phyloP scores from a whole-genome alignment of 2,113 vertebrate genomes.

The Balaeniceps rex region DNA sequence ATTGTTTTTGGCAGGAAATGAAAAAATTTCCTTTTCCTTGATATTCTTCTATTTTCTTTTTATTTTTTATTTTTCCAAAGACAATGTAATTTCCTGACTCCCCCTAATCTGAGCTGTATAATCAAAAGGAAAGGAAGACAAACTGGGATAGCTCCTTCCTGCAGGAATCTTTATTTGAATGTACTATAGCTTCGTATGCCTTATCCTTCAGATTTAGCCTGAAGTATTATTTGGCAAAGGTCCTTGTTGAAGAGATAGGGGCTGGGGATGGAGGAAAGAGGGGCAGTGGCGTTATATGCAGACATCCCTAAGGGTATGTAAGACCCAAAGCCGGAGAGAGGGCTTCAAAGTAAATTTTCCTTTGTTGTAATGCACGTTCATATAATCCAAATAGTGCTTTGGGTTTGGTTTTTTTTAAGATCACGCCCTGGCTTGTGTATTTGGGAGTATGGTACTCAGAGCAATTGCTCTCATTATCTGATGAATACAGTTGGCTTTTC shows the following conservation, averaged over 20 bases:
- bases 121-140: constrained; percentile 28
- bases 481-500: not conserved
- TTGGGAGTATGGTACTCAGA: not conserved
- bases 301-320: not conserved
- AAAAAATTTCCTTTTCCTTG: constrained; percentile 25
- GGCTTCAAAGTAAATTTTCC: not conserved
- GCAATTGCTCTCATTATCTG: not conserved
- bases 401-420: not conserved
- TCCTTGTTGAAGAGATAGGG: not conserved
- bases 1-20: constrained; percentile 15
- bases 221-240: not conserved
- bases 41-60: not conserved
- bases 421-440: not conserved
- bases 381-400: not conserved
- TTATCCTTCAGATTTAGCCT: not conserved
- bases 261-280: not conserved
- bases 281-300: not conserved
- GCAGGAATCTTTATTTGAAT: not conserved
- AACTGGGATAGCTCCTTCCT: constrained; percentile 1
- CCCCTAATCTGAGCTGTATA: not conserved
- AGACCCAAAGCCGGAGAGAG: not conserved
- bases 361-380: not conserved
- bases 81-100: constrained; percentile 15
- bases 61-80: not conserved
- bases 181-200: not conserved